phyloP scores from a whole-genome alignment of 2,888 invertebrate species.

The Morpho achilles region DNA sequence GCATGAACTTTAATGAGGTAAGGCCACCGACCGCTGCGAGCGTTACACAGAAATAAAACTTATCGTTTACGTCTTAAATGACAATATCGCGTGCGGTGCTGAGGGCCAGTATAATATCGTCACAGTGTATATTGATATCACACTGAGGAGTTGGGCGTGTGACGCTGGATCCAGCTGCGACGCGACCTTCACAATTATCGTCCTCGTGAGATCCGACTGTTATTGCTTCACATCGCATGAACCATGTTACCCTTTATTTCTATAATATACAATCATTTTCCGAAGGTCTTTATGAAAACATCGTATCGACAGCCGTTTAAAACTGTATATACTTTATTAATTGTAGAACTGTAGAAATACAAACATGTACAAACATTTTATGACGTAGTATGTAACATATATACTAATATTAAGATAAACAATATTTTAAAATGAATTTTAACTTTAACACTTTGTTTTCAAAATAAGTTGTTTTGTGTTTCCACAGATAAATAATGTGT shows the following conservation, averaged over 20 bases:
- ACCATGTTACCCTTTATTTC: constrained; percentile 5
- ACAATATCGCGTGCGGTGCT: constrained; percentile 36
- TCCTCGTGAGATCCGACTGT: constrained; percentile 49
- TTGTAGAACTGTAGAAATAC: too few species aligned
- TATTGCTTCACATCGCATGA: constrained; percentile 26
- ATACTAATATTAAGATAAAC: too few species aligned
- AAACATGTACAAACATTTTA: too few species aligned
- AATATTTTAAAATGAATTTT: too few species aligned
- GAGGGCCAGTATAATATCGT: constrained; percentile 56
- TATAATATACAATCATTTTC: not conserved
- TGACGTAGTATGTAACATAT: too few species aligned
- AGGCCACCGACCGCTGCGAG: constrained; percentile 73
- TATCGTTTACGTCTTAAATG: constrained; percentile 41
- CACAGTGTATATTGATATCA: constrained; percentile 67
- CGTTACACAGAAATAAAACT: constrained; percentile 50
- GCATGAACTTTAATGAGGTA: constrained; percentile 79
- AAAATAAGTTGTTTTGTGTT: too few species aligned
- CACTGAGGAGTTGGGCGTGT: constrained; percentile 62
- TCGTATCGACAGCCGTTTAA: not conserved
- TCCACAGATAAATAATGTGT: too few species aligned
- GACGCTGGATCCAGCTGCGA: constrained; percentile 70
- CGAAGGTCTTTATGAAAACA: not conserved
- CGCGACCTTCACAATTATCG: constrained; percentile 71
- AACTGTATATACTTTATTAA: not conserved
- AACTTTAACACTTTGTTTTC: too few species aligned